A percentile compares a stretch with the other conserved stretches of the same genome.
phyloP scores from a whole-genome alignment of 2,888 invertebrate species.

The Globia sparganii region DNA sequence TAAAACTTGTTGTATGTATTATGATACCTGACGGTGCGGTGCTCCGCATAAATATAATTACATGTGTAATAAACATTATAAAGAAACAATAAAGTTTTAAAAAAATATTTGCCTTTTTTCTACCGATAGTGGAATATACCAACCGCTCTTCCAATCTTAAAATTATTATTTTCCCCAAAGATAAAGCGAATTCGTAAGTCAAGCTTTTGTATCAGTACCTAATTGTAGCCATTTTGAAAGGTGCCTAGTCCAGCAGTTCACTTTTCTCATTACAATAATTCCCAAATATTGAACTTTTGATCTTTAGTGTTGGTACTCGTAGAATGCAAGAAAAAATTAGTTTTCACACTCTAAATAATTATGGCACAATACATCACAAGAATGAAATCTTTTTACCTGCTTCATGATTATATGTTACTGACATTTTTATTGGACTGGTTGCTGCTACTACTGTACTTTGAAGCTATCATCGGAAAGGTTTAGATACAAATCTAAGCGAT shows the following conservation, averaged over 20 bases:
- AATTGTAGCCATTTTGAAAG: neutral
- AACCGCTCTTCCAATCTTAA: too few relatives aligned
- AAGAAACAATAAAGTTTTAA: conserved; percentile 90
- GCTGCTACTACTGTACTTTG: neutral
- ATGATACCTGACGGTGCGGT: conserved; percentile 82
- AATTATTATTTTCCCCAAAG: neutral
- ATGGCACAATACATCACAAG: neutral
- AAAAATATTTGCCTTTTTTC: conserved; percentile 78
- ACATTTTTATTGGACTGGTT: too few relatives aligned
- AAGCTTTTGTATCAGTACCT: neutral
- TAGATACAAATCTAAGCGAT: neutral
- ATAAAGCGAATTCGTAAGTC: neutral
- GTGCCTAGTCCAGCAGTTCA: neutral
- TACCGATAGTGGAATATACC: conserved; percentile 1
- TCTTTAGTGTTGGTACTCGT: rapidly evolving
- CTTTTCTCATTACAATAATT: neutral
- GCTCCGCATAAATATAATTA: conserved; percentile 83
- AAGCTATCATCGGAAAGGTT: neutral
- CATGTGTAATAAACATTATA: conserved; percentile 90
- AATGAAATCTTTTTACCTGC: neutral
- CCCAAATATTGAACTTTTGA: neutral
- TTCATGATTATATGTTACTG: neutral
- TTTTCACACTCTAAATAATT: neutral
- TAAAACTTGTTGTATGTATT: conserved; percentile 89
- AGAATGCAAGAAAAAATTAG: neutral